Percentiles rank a stretch among this genome's conserved stretches.
Conservation (phyloP, 2,113 vertebrate genomes). For the Malurus cyaneus region DNA sequence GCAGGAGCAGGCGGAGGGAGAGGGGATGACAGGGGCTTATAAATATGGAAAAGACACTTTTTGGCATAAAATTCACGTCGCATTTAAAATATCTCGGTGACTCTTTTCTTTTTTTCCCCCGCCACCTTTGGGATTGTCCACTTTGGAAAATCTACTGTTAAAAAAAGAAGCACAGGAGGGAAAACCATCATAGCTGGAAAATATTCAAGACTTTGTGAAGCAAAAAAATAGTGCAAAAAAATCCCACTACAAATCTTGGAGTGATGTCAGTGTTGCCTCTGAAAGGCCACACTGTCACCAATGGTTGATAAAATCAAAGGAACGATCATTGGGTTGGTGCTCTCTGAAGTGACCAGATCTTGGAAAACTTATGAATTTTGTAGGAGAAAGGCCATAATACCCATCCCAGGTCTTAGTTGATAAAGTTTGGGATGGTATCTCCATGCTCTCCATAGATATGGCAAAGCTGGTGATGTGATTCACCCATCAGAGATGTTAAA, state of each 20-base stretch:
- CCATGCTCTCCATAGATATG: accelerated
- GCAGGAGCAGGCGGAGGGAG: conserved; percentile 54
- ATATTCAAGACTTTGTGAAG: neutral
- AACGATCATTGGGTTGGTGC: neutral
- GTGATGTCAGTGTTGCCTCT: neutral
- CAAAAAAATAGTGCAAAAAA: neutral
- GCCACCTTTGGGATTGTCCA: conserved; percentile 18
- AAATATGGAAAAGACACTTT: conserved; percentile 71
- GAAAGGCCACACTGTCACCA: neutral
- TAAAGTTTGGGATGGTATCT: neutral
- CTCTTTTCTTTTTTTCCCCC: neutral
- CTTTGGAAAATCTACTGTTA: conserved; percentile 40
- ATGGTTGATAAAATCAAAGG: neutral
- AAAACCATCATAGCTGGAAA: conserved; percentile 42
- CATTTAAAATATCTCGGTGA: conserved; percentile 29
- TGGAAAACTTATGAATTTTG: neutral
- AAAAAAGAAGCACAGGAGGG: conserved; percentile 1
- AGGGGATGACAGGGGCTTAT: conserved; percentile 59
- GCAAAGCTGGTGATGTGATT: neutral
- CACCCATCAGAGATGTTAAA: neutral
- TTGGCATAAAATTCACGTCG: conserved; percentile 5
- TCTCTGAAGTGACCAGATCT: neutral
- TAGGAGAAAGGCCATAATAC: neutral
- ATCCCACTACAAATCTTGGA: neutral
- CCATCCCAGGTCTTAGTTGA: neutral